Base-by-base conservation (phyloP, 1,140 invertebrate genomes). In the Thalassaphorura encarpata region DNA sequence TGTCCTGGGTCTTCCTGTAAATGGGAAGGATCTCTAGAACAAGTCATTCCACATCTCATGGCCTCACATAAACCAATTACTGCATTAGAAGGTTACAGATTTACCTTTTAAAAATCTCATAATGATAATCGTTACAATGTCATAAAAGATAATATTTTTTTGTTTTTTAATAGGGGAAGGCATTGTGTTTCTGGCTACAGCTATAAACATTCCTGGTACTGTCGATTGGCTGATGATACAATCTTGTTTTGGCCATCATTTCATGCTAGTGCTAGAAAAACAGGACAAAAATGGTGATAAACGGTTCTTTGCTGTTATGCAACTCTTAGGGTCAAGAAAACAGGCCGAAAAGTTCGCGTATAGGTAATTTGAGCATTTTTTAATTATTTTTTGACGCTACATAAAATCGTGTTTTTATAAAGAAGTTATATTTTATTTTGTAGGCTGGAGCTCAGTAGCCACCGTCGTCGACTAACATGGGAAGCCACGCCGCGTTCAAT, bases 141-240 rank as follows among this genome's bases (percentile, higher is more conserved):
- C 11, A 6, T 8, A 47, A 15, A n/a, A n/a, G 26, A 24, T 24
- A 41, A 13, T 11, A 43, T 16, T n/a, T 23, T 54, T 54, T 54
- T 5, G 36, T n/a, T 39, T 11, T 43, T n/a, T 3, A 36, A 29
- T 66, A 80, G 81, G 81, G 46, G 96, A 99, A 75, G 97, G 99
- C 70, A 99, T 99, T 68, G 96, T 99, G 39, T 99, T 99, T 72
- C 76, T 99, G 62, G 97, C 96, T 1, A 99, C 97, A 39, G 97
- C 99, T 74, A 99, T 99, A 48, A 99, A 98, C 76, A 78, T 99
- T 60, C 94, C 95, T 46, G 97, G 97, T 55, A 96, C 96, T 53
- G 97, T 99, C 2, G 97, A 99, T 71, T 99, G 97, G 97, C 96
- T 99, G 0, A 99, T 99, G 96, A 98, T 99, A 94, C 96, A 99